Conservation (phyloP, 2,888 invertebrate species). For the Eubasilissa splendida region DNA sequence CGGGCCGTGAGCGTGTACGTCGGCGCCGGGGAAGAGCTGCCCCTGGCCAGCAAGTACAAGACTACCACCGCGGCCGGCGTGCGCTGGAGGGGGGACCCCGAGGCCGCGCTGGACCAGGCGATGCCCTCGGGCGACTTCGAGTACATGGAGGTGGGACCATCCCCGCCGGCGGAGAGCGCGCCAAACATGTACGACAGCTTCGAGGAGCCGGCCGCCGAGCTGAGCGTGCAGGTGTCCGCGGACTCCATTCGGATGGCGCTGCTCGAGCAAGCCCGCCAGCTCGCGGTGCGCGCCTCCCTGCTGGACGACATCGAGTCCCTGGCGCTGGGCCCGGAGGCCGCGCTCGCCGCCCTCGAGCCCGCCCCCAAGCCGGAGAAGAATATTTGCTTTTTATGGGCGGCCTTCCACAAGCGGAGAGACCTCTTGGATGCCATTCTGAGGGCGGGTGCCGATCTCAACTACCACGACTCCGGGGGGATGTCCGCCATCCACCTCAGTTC, state of each 20-base stretch:
- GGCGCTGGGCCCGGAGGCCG: slow-evolving; percentile 74
- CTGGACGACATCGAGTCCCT: slow-evolving; percentile 84
- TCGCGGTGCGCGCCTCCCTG: slow-evolving; percentile 78
- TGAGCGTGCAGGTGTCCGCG: slow-evolving; percentile 81
- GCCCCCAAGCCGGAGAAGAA: slow-evolving; percentile 80
- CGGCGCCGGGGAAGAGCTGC: slow-evolving; percentile 62
- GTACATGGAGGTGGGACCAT: slow-evolving; percentile 85
- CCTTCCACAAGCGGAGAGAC: slow-evolving; percentile 80
- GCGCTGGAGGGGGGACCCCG: slow-evolving; percentile 74
- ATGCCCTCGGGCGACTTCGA: slow-evolving; percentile 81
- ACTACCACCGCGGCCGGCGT: slow-evolving; percentile 68
- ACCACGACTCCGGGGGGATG: slow-evolving; percentile 81
- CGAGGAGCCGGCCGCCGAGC: slow-evolving; percentile 79
- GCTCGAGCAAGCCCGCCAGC: slow-evolving; percentile 81
- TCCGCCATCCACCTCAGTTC: slow-evolving; percentile 84
- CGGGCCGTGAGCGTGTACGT: slow-evolving; percentile 57
- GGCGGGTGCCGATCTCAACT: slow-evolving; percentile 80
- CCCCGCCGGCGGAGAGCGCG: slow-evolving; percentile 86
- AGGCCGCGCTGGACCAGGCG: slow-evolving; percentile 77
- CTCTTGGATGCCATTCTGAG: slow-evolving; percentile 76
- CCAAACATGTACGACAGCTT: slow-evolving; percentile 88
- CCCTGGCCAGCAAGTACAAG: slow-evolving; percentile 65
- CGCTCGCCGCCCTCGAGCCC: slow-evolving; percentile 70
- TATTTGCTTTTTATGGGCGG: slow-evolving; percentile 81
- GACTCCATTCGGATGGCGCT: slow-evolving; percentile 83